Conservation (phyloP, 2,888 invertebrate species). For the Boloria selene region DNA sequence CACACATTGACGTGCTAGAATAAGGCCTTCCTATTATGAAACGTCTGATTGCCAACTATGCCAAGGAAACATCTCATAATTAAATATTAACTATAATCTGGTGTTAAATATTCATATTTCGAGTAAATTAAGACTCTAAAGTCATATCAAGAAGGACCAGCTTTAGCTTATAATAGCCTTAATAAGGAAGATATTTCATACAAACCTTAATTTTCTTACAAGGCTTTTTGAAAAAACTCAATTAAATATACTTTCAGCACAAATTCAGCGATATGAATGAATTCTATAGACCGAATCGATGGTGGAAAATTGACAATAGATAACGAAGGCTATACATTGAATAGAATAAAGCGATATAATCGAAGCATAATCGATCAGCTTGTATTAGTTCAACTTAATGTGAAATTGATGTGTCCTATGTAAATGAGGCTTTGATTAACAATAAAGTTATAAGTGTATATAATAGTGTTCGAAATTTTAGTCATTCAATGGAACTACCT, state of each 20-base stretch:
- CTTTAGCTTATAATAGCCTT: background rate
- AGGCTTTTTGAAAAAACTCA: slow-evolving; percentile 21
- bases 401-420: slow-evolving; percentile 11
- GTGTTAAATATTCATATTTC: no score
- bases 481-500: background rate
- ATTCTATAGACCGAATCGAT: slow-evolving; percentile 37
- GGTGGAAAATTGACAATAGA: slow-evolving; percentile 46
- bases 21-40: slow-evolving; percentile 4
- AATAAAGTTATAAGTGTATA: slow-evolving; percentile 19
- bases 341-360: slow-evolving; percentile 21
- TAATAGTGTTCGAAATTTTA: slow-evolving; percentile 14
- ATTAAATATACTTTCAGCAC: slow-evolving; percentile 24
- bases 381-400: slow-evolving; percentile 7
- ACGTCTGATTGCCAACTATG: slow-evolving; percentile 13
- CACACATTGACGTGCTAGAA: slow-evolving; percentile 30
- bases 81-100: no score
- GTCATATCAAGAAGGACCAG: background rate
- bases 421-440: slow-evolving; percentile 26
- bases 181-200: slow-evolving; percentile 8
- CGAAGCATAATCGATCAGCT: slow-evolving; percentile 17
- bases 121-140: background rate
- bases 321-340: slow-evolving; percentile 35
- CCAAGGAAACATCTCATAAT: background rate
- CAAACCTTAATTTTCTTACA: slow-evolving; percentile 5
- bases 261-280: slow-evolving; percentile 32